Base-by-base conservation (phyloP, 2,888 invertebrate species). In the Lasioglossum vierecki region DNA sequence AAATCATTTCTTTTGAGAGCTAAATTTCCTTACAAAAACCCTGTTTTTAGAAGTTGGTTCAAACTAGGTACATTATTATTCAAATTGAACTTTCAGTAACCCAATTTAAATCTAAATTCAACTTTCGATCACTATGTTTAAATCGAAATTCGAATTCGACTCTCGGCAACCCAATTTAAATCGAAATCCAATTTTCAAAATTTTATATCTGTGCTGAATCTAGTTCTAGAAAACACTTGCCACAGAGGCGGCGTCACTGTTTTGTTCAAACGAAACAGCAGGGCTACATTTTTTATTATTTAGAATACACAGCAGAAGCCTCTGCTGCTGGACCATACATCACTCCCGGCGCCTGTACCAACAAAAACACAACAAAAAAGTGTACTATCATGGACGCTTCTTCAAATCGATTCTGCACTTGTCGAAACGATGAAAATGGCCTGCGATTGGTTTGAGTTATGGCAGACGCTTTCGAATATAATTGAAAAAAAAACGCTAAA, bases 321-420 rank as follows among this genome's bases (percentile, higher is more conserved):
- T 39, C 35, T 39, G 72, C 46, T 73, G 44, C 63, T 44, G 18
- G 11, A 8, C 30, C 15, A 44, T 76, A 80, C 57, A 80, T 70
- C 75, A 75, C 26, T 41, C 26, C 18, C 30, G 53, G 30, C 66
- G 41, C 35, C 35, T 3, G 49, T 60, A 41, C 22, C 35, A 76
- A 44, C 53, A 15, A 44, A 57, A 68, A 44, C 22, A 15, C 46
- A 44, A 30, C 72, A n/a, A 26, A n/a, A 46, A 57, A 44, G 3
- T 41, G 11, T 6, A 26, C 71, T 68, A 53, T 53, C 66, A 41
- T 9, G 39, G 49, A 70, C 39, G 66, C 18, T 15, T 49, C 41
- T n/a, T 75, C 30, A 60, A 68, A 79, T 79, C 79, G 80, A 68
- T 80, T 80, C 41, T n/a, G 35, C n/a, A 18, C 44, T 53, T 72